Evolutionary conservation across 1,140 invertebrate species (phyloP).

Genomic region (Bombus terrestris): DNA sequence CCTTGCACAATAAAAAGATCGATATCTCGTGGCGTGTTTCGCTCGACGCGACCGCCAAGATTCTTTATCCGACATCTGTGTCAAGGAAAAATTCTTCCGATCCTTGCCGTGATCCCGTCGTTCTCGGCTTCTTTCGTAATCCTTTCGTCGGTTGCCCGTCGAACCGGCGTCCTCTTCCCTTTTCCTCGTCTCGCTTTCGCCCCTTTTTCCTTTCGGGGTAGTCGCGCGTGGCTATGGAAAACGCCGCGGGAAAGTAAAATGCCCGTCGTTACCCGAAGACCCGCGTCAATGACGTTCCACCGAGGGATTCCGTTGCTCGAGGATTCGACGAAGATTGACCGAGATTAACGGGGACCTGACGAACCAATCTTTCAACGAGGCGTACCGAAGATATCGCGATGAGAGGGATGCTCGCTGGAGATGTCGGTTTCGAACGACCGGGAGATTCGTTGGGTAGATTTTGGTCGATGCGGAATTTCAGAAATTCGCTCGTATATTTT

Average conservation of each 20-base stretch:
- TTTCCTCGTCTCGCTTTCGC: background rate
- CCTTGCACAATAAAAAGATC: conserved; percentile 45
- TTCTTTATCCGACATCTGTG: conserved; percentile 67
- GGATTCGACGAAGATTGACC: conserved; percentile 40
- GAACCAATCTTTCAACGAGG: background rate
- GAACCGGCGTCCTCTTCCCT: conserved; percentile 22
- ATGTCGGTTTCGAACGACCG: background rate
- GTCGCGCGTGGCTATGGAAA: conserved; percentile 9
- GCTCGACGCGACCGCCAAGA: conserved; percentile 59
- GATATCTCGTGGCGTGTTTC: conserved; percentile 42
- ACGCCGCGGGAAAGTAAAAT: conserved; percentile 27
- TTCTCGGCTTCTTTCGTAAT: conserved; percentile 58
- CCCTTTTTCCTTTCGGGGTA: background rate
- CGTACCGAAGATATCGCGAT: too few relatives aligned
- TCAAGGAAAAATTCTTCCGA: conserved; percentile 65
- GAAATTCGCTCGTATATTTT: background rate
- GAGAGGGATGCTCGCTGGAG: background rate
- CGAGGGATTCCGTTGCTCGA: conserved; percentile 4
- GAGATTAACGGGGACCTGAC: conserved; percentile 1
- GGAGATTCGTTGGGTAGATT: background rate
- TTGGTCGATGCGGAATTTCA: background rate
- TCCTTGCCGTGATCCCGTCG: conserved; percentile 46
- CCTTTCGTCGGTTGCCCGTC: conserved; percentile 31
- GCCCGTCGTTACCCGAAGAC: conserved; percentile 8
- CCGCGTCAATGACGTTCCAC: conserved; percentile 4